Evolutionary conservation across 2,888 invertebrate species (phyloP).

Genomic region (Patella pellucida): DNA sequence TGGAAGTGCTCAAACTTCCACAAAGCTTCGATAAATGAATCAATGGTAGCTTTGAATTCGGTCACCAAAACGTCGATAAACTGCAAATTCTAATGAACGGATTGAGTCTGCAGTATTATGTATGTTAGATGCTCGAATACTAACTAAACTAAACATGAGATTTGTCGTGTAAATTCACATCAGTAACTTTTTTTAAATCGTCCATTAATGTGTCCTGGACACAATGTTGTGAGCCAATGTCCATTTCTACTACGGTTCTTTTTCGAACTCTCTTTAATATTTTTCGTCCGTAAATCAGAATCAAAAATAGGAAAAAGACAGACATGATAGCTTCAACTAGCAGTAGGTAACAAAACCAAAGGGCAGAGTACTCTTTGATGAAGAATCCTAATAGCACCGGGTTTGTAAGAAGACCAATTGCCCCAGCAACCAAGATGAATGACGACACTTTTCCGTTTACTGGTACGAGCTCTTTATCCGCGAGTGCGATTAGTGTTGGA

Average conservation of each 20-base stretch:
- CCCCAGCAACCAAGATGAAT: not conserved
- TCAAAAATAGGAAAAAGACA: not conserved
- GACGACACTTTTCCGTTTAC: not conserved
- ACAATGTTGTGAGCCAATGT: no score
- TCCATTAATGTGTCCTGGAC: no score
- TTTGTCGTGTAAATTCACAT: no score
- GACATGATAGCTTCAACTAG: not conserved
- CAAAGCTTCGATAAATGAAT: no score
- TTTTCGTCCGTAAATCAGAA: not conserved
- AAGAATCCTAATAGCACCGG: not conserved
- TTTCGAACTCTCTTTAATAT: not conserved
- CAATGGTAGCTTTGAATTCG: no score
- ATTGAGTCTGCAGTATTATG: no score
- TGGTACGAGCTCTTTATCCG: not conserved
- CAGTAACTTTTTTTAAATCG: no score
- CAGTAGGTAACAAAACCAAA: not conserved
- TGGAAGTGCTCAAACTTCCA: no score
- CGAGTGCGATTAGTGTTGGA: not conserved
- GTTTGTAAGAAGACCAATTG: not conserved
- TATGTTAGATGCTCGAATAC: no score
- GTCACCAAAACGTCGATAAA: no score
- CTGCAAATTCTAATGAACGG: no score
- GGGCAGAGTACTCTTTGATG: conserved; percentile 1
- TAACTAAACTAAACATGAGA: no score
- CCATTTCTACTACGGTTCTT: not conserved